Percentiles rank a stretch among this genome's conserved stretches.
Conservation (phyloP, 2,113 vertebrate genomes). For the Perognathus longimembris region DNA sequence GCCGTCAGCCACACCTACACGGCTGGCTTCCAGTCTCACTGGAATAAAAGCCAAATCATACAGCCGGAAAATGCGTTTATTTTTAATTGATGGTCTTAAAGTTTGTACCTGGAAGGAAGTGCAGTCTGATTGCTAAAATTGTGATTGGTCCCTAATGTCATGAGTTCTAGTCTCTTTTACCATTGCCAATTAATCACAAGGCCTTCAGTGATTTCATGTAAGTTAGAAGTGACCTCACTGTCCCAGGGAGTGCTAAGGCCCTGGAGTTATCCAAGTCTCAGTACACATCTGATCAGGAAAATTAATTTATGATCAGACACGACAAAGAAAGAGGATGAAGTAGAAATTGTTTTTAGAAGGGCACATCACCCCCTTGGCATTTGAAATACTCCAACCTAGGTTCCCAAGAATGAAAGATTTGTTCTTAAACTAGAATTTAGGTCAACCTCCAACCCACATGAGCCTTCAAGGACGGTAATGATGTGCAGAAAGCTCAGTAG, state of each 20-base stretch:
- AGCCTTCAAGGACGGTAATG: background rate
- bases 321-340: background rate
- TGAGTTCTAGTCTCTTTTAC: conserved; percentile 42
- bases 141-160: conserved; percentile 18
- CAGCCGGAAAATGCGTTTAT: conserved; percentile 46
- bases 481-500: background rate
- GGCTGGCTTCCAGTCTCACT: conserved; percentile 44
- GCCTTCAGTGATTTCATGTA: conserved; percentile 1
- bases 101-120: conserved; percentile 64
- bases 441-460: background rate
- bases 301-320: background rate
- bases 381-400: background rate
- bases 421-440: background rate
- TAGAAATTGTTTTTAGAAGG: background rate
- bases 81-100: conserved; percentile 64
- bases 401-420: background rate
- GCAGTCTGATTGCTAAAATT: conserved; percentile 55
- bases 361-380: background rate
- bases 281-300: background rate
- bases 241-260: background rate
- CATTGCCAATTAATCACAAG: conserved; percentile 1
- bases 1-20: conserved; percentile 48
- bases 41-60: conserved; percentile 30
- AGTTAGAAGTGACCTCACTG: background rate
- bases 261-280: background rate